Base-by-base conservation (phyloP, 2,888 invertebrate species). In the Lamellibrachia satsuma region DNA sequence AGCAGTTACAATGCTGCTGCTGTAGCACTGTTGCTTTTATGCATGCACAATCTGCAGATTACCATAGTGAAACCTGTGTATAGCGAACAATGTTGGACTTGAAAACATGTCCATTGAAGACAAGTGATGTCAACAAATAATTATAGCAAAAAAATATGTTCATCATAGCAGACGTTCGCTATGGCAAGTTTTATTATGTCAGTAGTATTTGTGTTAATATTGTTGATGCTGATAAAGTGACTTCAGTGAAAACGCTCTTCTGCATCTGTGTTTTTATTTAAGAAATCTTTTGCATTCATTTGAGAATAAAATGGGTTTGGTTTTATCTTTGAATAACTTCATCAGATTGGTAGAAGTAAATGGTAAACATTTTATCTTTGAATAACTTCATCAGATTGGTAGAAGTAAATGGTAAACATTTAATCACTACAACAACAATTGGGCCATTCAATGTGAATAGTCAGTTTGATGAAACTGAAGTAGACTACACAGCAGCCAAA, bases 81-180 rank as follows among this genome's bases (percentile, higher is more conserved):
- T 75, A 75, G 75, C 75, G 75, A 75, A 75, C 75, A 75, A 75
- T 75, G 75, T 75, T 75, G 15, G 22, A 75, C 75, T 75, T 75
- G 75, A 75, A 75, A 75, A 75, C n/a, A 75, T 15, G 6, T 75
- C 75, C 75, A 75, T 22, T 75, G 75, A 15, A 75, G 75, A 75
- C 75, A 22, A n/a, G 75, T 75, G 22, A 22, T 75, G 75, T 75
- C n/a, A 75, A 75, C n/a, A n/a, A 4, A 22, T 75, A 11, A 75
- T 75, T 75, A 75, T 75, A 22, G 22, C n/a, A 75, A 22, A 8
- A 57, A 75, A 75, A 75, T 6, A 15, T 22, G 11, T 15, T 22
- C 22, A n/a, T 22, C n/a, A 6, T 75, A 75, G 6, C 22, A 15
- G n/a, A 6, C n/a, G 75, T 75, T 75, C 75, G 22, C 22, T 75